Evolutionary conservation across 2,888 invertebrate species (phyloP).

Genomic region (Idaea biselata): DNA sequence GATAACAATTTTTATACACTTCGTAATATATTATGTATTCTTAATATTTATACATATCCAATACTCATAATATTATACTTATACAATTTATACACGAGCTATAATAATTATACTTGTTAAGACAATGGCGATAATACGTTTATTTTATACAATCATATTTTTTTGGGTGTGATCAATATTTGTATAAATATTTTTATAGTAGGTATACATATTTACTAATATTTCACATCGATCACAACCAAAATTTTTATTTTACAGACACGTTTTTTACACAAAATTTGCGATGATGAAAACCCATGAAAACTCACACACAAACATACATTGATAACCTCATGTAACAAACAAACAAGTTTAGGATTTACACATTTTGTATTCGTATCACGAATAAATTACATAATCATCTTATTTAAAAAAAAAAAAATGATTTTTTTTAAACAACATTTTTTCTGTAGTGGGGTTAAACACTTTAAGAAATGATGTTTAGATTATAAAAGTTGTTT

Average conservation of each 20-base stretch:
- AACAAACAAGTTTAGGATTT: too few relatives aligned
- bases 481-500: too few relatives aligned
- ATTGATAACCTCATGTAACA: too few relatives aligned
- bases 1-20: slow-evolving; percentile 30
- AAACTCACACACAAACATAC: not conserved
- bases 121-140: slow-evolving; percentile 7
- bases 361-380: too few relatives aligned
- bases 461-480: too few relatives aligned
- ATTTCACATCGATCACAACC: slow-evolving; percentile 70
- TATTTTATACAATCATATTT: slow-evolving; percentile 17
- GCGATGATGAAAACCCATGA: not conserved
- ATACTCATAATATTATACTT: slow-evolving; percentile 3
- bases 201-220: slow-evolving; percentile 18
- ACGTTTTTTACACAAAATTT: not conserved
- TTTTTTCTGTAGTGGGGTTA: too few relatives aligned
- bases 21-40: slow-evolving; percentile 26
- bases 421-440: too few relatives aligned
- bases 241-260: slow-evolving; percentile 42
- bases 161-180: slow-evolving; percentile 72
- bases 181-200: slow-evolving; percentile 18
- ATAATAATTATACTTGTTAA: slow-evolving; percentile 8
- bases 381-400: too few relatives aligned
- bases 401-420: too few relatives aligned
- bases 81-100: slow-evolving; percentile 17
- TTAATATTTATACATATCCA: not conserved